phyloP scores from a whole-genome alignment of 1,140 invertebrate species.

The Listronotus oregonensis region DNA sequence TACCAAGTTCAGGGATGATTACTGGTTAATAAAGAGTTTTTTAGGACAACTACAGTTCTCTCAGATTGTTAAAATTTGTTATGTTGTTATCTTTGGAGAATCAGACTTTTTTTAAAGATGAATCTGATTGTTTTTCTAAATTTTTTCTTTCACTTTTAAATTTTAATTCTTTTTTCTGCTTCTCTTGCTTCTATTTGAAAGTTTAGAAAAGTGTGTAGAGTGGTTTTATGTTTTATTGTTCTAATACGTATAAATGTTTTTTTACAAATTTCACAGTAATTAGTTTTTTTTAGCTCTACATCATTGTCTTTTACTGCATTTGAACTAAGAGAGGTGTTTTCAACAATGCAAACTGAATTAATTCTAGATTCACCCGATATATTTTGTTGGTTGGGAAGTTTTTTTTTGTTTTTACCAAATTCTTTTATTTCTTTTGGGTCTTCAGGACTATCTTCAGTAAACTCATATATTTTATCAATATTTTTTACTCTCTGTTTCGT shows the following conservation, averaged over 20 bases:
- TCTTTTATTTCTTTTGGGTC: conserved; percentile 15
- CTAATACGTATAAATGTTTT: conserved; percentile 60
- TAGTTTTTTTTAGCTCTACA: conserved; percentile 13
- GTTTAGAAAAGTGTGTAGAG: conserved; percentile 61
- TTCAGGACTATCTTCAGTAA: conserved; percentile 30
- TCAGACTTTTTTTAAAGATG: not conserved
- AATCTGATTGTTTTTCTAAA: not conserved
- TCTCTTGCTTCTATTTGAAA: conserved; percentile 62
- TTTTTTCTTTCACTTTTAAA: conserved; percentile 17
- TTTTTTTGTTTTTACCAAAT: conserved; percentile 9
- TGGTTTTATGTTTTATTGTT: conserved; percentile 61
- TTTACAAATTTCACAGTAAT: conserved; percentile 60
- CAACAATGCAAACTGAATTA: not conserved
- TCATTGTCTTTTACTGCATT: conserved; percentile 19
- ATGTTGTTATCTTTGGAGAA: conserved; percentile 25
- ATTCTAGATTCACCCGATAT: not conserved
- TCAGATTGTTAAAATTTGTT: conserved; percentile 30
- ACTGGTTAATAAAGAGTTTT: conserved; percentile 21
- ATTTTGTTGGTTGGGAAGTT: not conserved
- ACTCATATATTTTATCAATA: conserved; percentile 39
- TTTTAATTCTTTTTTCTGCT: conserved; percentile 44
- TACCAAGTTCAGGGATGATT: conserved; percentile 47
- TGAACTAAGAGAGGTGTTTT: not conserved
- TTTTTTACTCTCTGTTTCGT: conserved; percentile 10
- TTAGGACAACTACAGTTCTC: not conserved